Evolutionary conservation across 2,113 vertebrate genomes (phyloP), one percentile per base, ranked within the genome.

Genomic region (Saccopteryx bilineata): DNA sequence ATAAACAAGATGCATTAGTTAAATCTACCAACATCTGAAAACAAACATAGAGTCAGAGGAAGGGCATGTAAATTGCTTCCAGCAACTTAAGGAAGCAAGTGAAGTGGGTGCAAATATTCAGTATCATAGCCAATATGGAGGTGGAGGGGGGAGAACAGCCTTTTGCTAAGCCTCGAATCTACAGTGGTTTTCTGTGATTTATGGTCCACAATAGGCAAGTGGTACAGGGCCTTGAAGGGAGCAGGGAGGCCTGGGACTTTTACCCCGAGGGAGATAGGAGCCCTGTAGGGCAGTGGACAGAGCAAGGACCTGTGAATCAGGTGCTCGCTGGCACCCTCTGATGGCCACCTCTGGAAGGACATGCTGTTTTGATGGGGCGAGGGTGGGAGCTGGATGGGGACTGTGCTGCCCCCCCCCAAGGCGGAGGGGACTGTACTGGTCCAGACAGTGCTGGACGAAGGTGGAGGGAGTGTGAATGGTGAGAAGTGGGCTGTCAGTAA

Each of bases 361-460:
- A 39, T 76, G 28, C 75, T 21, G 74, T 48, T 1, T 3, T 48
- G 1, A 24, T 13, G 31, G 11, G 0, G 18, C 3, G 13, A 13
- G 9, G 46, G 2, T 2, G 11, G 81, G 31, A 21, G 52, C 7
- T 0, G 7, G 5, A 21, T 0, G 7, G 5, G 52, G 33, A 65
- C 46, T n/a, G n/a, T n/a, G n/a, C n/a, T n/a, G n/a, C n/a, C n/a
- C n/a, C n/a, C n/a, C n/a, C n/a, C n/a, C 18, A 14, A 48, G 18
- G 54, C 5, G 1, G 31, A 12, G 56, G 71, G 5, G 7, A 48
- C 28, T 8, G 23, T 4, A 18, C 28, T 7, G 50, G 50, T 33
- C 39, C 23, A 2, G 21, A 24, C 15, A 1, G 14, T 13, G 23
- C 24, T 24, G 66, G 9, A 2, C 33, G 66, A 7, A 0, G 18